Evolutionary conservation across 2,797 vertebrate genomes (phyloP).

Genomic region (Hirundo rustica): DNA sequence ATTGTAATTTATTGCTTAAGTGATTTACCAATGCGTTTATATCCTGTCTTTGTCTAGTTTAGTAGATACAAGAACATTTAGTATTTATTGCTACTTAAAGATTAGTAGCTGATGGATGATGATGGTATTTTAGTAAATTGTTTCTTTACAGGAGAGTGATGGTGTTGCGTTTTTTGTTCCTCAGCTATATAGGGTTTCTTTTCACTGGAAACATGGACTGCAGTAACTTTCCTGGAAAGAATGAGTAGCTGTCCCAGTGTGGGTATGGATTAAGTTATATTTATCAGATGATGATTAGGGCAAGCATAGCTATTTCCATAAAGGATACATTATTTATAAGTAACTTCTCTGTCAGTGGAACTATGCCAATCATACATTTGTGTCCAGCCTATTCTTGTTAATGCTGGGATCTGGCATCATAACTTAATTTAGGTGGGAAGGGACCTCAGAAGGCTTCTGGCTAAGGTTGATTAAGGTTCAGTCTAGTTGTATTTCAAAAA

Average conservation of each 20-base stretch:
- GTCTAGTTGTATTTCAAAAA: neutral
- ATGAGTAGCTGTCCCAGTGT: neutral
- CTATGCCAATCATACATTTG: neutral
- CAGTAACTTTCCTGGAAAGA: neutral
- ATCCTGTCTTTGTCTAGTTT: neutral
- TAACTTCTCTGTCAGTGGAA: neutral
- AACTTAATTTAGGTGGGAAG: neutral
- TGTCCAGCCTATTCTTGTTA: neutral
- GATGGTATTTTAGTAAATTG: conserved; percentile 9
- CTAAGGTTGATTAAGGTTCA: neutral
- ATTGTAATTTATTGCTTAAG: neutral
- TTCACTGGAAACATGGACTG: neutral
- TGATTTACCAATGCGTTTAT: conserved; percentile 5
- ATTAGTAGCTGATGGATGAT: conserved; percentile 21
- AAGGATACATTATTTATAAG: neutral
- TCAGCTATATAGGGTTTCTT: neutral
- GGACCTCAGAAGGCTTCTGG: neutral
- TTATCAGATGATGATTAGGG: neutral
- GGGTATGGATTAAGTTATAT: neutral
- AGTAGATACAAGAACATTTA: neutral
- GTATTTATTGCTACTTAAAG: conserved; percentile 33
- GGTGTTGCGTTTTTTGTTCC: neutral
- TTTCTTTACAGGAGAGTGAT: neutral
- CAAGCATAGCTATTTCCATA: neutral
- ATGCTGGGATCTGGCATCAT: neutral